A percentile compares a stretch with the other conserved stretches of the same genome.
Evolutionary conservation across 1,140 invertebrate species (phyloP).

Genomic region (Panulirus ornatus): DNA sequence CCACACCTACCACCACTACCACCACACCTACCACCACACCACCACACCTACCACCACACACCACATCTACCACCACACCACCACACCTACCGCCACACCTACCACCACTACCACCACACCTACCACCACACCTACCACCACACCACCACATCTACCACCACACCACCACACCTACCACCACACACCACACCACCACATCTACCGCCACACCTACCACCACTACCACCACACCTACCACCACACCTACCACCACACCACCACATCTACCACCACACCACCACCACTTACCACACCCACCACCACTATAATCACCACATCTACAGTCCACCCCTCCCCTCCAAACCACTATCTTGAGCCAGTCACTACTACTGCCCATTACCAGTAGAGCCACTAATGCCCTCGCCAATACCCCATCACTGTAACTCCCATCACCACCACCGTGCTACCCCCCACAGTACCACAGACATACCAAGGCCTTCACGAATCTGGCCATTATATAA

Average conservation of each 20-base stretch:
- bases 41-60: background rate
- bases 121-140: background rate
- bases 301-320: too few relatives aligned
- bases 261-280: background rate
- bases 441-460: background rate
- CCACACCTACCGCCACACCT: background rate
- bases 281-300: too few relatives aligned
- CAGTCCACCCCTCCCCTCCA: too few relatives aligned
- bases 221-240: background rate
- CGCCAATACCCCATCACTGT: background rate
- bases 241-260: background rate
- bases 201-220: background rate
- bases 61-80: background rate
- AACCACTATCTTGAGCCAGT: too few relatives aligned
- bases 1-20: background rate
- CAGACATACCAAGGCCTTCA: background rate
- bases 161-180: background rate
- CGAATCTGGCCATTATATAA: background rate
- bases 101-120: background rate
- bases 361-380: too few relatives aligned
- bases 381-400: too few relatives aligned
- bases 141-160: background rate
- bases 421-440: background rate
- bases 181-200: background rate
- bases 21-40: background rate